A percentile compares a stretch with the other conserved stretches of the same genome.
Conservation (phyloP, 2,113 vertebrate genomes). For the Elanus axillaris region DNA sequence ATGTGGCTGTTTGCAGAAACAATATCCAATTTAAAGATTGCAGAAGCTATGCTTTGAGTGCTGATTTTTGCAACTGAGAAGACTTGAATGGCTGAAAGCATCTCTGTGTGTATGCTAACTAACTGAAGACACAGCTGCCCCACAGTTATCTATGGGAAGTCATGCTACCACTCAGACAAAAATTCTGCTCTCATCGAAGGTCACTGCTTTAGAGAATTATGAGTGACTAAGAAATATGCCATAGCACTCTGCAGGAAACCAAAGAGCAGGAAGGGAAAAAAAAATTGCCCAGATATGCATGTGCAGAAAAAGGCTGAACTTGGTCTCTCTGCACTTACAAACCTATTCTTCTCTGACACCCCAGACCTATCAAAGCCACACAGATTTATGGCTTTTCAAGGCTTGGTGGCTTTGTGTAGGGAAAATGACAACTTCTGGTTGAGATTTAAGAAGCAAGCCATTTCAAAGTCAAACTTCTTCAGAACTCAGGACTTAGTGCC, state of each 20-base stretch:
- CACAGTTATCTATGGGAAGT: neutral
- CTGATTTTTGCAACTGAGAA: neutral
- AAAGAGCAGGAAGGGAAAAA: neutral
- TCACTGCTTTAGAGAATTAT: neutral
- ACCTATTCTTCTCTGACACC: neutral
- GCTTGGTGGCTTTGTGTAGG: neutral
- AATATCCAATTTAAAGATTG: neutral
- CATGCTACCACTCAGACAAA: neutral
- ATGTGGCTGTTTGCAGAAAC: neutral
- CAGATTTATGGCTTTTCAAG: neutral
- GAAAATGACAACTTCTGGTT: neutral
- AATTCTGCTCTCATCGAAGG: neutral
- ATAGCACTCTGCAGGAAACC: neutral
- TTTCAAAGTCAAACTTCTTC: constrained; percentile 1
- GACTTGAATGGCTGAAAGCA: neutral
- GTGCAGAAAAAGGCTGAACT: neutral
- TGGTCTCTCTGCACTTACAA: neutral
- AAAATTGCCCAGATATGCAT: neutral
- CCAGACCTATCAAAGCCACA: neutral
- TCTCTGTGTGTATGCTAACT: neutral
- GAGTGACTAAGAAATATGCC: neutral
- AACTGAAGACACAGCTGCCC: neutral
- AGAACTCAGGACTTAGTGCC: neutral
- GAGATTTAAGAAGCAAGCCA: neutral
- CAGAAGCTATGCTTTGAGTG: neutral